A percentile compares a stretch with the other conserved stretches of the same genome.
Conservation (phyloP, 2,113 vertebrate genomes). For the Hippocampus abdominalis region DNA sequence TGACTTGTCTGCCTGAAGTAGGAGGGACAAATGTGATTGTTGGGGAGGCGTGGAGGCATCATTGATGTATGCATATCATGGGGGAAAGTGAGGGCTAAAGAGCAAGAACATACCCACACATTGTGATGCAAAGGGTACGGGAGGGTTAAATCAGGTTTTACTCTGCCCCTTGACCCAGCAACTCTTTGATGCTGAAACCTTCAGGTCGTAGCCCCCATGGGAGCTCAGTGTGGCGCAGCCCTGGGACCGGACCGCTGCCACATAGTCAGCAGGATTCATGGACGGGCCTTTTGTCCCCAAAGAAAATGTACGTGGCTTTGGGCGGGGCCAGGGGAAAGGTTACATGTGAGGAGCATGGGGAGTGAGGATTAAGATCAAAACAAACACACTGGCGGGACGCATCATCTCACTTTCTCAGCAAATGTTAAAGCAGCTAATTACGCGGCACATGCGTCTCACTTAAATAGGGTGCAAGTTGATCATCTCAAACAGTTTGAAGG, state of each 20-base stretch:
- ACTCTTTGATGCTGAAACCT: constrained; percentile 63
- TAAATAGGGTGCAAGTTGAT: background rate
- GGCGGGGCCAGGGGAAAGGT: constrained; percentile 50
- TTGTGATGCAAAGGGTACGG: constrained; percentile 67
- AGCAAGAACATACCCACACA: constrained; percentile 56
- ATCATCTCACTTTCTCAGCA: constrained; percentile 33
- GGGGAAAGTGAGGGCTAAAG: constrained; percentile 59
- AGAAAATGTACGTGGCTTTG: constrained; percentile 71
- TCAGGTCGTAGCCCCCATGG: constrained; percentile 41
- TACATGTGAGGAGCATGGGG: constrained; percentile 44
- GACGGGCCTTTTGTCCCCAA: constrained; percentile 60
- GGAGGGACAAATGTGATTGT: constrained; percentile 35
- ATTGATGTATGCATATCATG: constrained; percentile 64
- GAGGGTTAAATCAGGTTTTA: constrained; percentile 60
- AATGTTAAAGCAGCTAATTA: background rate
- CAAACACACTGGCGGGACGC: constrained; percentile 37
- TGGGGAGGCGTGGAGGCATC: constrained; percentile 20
- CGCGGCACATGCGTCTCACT: background rate
- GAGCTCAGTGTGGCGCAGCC: constrained; percentile 38
- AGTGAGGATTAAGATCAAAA: constrained; percentile 43
- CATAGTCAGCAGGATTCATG: constrained; percentile 42
- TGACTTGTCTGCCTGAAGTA: constrained; percentile 15
- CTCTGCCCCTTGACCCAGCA: constrained; percentile 47
- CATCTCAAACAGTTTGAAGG: background rate
- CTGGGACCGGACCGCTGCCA: constrained; percentile 44